Conservation (phyloP, 1,140 invertebrate species). For the Lordiphosa stackelbergi region DNA sequence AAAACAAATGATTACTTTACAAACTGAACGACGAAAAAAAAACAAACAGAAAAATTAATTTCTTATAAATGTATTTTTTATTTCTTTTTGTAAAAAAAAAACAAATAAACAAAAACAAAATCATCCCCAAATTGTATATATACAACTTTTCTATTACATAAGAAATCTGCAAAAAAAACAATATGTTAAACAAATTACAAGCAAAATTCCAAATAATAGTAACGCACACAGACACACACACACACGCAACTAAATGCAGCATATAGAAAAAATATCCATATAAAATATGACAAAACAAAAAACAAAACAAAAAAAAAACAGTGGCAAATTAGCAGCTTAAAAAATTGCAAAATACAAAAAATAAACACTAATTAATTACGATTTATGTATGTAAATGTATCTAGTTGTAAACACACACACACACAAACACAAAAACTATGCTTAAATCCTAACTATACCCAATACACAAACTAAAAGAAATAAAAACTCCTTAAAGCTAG, state of each 20-base stretch:
- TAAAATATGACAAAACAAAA: slow-evolving; percentile 19
- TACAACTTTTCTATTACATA: slow-evolving; percentile 1
- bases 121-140: not conserved
- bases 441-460: slow-evolving; percentile 64
- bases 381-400: slow-evolving; percentile 62
- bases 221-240: slow-evolving; percentile 17
- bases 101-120: slow-evolving; percentile 14
- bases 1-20: slow-evolving; percentile 51
- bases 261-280: slow-evolving; percentile 48
- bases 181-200: slow-evolving; percentile 29
- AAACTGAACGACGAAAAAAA: slow-evolving; percentile 16
- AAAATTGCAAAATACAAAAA: slow-evolving; percentile 27
- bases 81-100: slow-evolving; percentile 19
- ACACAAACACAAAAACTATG: slow-evolving; percentile 56
- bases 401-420: slow-evolving; percentile 56
- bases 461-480: slow-evolving; percentile 9
- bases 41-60: slow-evolving; percentile 43
- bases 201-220: slow-evolving; percentile 56
- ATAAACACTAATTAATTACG: slow-evolving; percentile 48
- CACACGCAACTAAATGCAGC: not conserved
- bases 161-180: slow-evolving; percentile 30
- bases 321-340: slow-evolving; percentile 48
- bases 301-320: slow-evolving; percentile 27
- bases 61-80: slow-evolving; percentile 57
- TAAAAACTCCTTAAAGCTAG: slow-evolving; percentile 45